phyloP scores from a whole-genome alignment of 92 coral and sea anemone species.

The Plumapathes pennacea region DNA sequence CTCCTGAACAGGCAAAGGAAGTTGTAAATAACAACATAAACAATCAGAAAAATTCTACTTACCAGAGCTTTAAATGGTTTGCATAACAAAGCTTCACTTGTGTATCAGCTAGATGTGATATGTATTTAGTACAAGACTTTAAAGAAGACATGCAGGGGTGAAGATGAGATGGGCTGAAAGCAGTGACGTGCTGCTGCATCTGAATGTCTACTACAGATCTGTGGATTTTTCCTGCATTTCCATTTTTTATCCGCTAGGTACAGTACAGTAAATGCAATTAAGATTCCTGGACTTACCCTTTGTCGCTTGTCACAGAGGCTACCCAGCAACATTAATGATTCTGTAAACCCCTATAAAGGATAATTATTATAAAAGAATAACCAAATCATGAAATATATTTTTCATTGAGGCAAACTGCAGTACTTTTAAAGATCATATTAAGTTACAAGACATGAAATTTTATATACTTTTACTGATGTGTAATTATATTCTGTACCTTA shows the following conservation, averaged over 20 bases:
- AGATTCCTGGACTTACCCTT: conserved; percentile 54
- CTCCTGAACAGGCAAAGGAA: conserved; percentile 77
- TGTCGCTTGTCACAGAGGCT: conserved; percentile 92
- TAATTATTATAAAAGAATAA: not conserved
- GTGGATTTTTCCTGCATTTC: too few species aligned
- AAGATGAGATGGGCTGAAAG: too few species aligned
- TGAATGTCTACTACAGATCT: too few species aligned
- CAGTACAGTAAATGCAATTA: too few species aligned
- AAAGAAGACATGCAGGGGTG: not conserved
- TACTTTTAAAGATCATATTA: not conserved
- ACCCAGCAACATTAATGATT: conserved; percentile 74
- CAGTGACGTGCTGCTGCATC: too few species aligned
- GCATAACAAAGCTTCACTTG: not conserved
- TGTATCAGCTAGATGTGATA: not conserved
- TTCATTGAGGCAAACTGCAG: not conserved
- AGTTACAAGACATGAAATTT: not conserved
- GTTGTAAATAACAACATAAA: not conserved
- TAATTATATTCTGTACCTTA: conserved; percentile 61
- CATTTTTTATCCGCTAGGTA: too few species aligned
- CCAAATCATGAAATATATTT: not conserved
- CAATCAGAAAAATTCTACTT: not conserved
- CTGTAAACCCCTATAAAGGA: conserved; percentile 65
- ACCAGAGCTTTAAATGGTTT: not conserved
- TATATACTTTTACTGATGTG: too few species aligned
- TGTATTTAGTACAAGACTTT: not conserved